Evolutionary conservation across 2,113 vertebrate species (phyloP), one percentile per base, ranked within the genome.

Genomic region (Piliocolobus tephrosceles): DNA sequence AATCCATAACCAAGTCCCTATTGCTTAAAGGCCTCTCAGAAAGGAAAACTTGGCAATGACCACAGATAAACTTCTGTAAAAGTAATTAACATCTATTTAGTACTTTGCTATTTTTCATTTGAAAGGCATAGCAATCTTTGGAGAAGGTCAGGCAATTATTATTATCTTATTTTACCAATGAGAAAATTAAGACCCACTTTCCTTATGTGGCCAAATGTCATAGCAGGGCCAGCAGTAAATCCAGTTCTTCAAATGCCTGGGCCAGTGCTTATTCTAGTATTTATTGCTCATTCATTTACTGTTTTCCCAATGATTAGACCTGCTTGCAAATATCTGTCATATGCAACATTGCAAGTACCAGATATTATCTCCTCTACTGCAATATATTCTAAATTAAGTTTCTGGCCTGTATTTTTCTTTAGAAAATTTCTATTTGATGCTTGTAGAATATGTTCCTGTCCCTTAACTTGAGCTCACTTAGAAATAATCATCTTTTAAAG

Each of bases 1-100:
- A 96, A 92, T 96, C 90, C 81, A 85, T 86, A 90, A 93, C 78
- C 58, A 90, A 94, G 47, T 91, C 47, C 0, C 23, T 6, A 97
- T 35, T 78, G 81, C 47, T 91, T 79, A 85, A 96, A 96, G 76
- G 9, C 52, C 66, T 94, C 89, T 72, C 40, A 57, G 76, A 92
- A 96, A 96, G 70, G 73, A 95, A 98, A 96, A 96, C 20, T 92
- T 95, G 76, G 80, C 88, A 95, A 30, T 96, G 90, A 92, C 97
- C 88, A 92, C 43, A 96, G 96, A 97, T 88, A 96, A 97, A 97
- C 96, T 95, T 96, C 88, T 88, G 66, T 55, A 92, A 96, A 97
- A 88, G 91, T 97, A 97, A 97, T 98, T 97, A 98, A 95, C 92
- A 96, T 97, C 88, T 95, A 90, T 96, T 98, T 97, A 97, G 88